These are phyloP conservation scores for Portunus trituberculatus DNA, from an alignment of 1,140 invertebrate species.

Conservation along the genomic window DNA sequence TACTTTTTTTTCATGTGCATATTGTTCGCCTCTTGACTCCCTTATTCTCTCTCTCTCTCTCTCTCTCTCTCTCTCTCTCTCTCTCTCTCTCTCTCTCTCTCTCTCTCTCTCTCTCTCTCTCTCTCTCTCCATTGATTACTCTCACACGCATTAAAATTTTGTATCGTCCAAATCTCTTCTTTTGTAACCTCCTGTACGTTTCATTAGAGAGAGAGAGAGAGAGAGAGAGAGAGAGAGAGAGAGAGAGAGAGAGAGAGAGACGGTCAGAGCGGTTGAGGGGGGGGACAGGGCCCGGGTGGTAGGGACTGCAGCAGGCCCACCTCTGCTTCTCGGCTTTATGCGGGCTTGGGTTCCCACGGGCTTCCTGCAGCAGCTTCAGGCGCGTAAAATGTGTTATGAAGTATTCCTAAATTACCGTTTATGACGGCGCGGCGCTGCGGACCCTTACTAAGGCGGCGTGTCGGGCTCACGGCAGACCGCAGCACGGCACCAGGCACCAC, in stretches of 20 bases:
- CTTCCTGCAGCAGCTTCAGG: conserved; percentile 45
- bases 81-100: background rate
- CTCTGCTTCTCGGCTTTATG: conserved; percentile 46
- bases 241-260: conserved; percentile 45
- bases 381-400: conserved; percentile 64
- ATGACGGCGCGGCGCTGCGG: conserved; percentile 28
- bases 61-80: background rate
- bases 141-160: too few relatives aligned
- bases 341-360: conserved; percentile 1
- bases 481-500: background rate
- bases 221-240: conserved; percentile 36
- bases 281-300: background rate
- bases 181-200: background rate
- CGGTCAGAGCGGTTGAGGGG: background rate
- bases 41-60: background rate
- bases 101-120: background rate
- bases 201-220: background rate
- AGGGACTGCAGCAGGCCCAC: background rate
- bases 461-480: background rate
- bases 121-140: background rate
- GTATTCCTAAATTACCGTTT: conserved; percentile 63
- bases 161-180: too few relatives aligned
- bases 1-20: too few relatives aligned
- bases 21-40: background rate
- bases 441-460: conserved; percentile 18